phyloP scores from a whole-genome alignment of 2,797 vertebrate genomes.

The Eulemur rubriventer region DNA sequence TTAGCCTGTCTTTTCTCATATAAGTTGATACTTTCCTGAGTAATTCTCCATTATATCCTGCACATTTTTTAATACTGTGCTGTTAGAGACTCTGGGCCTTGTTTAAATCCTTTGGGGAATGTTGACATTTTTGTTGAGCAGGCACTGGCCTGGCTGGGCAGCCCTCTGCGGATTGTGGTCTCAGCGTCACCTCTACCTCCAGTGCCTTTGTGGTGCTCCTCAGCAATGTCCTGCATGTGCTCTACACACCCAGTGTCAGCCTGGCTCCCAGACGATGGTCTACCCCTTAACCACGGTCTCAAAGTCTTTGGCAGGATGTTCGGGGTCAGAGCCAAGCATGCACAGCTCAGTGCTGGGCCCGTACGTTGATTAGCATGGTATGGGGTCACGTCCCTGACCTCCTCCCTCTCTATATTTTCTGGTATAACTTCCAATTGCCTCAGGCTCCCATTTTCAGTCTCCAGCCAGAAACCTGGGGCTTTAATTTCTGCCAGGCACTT shows the following conservation, averaged over 20 bases:
- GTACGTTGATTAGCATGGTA: neutral
- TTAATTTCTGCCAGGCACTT: neutral
- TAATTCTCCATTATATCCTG: neutral
- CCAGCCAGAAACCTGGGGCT: neutral
- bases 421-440: neutral
- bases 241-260: too few relatives aligned
- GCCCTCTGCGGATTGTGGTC: neutral
- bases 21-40: neutral
- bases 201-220: neutral
- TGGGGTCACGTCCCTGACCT: neutral
- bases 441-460: neutral
- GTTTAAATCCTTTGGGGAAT: neutral
- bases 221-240: neutral
- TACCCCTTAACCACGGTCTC: neutral
- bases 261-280: neutral
- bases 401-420: neutral
- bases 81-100: neutral
- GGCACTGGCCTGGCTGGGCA: neutral
- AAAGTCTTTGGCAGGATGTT: neutral
- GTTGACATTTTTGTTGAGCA: neutral
- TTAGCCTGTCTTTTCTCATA: neutral
- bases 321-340: neutral
- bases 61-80: neutral
- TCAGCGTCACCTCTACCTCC: neutral
- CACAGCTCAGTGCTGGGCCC: neutral